Base-by-base conservation (phyloP, 2,113 vertebrate species). In the Esox niger region DNA sequence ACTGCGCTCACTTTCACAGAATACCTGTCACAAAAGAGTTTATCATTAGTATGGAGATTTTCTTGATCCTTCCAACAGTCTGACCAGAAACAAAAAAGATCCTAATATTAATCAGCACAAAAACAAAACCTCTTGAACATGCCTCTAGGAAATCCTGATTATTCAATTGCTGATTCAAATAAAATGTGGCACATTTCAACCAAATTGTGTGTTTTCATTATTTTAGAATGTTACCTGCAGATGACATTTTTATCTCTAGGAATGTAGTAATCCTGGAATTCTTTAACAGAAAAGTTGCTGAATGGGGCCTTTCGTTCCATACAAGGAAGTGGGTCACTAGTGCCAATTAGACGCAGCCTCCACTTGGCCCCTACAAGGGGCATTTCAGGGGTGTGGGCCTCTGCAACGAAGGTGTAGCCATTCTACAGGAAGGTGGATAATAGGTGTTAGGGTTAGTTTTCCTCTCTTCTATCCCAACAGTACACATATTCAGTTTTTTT, bases 371-470 rank as follows among this genome's bases (percentile, higher is more conserved):
- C 82, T 25, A 67, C 8, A 13, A 89, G 25, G 1, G 79, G 68
- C 0, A 52, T 32, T 21, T 93, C 91, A 56, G 88, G 85, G 3
- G 83, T 88, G 20, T 80, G 26, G 0, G 88, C 91, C 87, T 96
- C 95, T 5, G 91, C 95, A 69, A 95, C 82, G 32, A 98, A 95
- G 0, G 95, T 96, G 60, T 98, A 99, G 20, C 96, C 96, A 32
- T 86, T 89, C 96, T 99, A 62, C 2, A 43, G 15, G 38, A 15
- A 21, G 47, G n/a, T 52, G 47, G n/a, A n/a, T 43, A 43, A 15
- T 10, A 43, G 38, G 38, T 15, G 17, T 4, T 2, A 17, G 38
- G 38, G 15, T 43, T 4, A 43, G 38, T 43, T 43, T 17, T 8
- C 9, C 32, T 2, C 32, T n/a, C n/a, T n/a, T n/a, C n/a, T n/a